Conservation (phyloP, 2,113 vertebrate genomes). For the Stigmatopora nigra region DNA sequence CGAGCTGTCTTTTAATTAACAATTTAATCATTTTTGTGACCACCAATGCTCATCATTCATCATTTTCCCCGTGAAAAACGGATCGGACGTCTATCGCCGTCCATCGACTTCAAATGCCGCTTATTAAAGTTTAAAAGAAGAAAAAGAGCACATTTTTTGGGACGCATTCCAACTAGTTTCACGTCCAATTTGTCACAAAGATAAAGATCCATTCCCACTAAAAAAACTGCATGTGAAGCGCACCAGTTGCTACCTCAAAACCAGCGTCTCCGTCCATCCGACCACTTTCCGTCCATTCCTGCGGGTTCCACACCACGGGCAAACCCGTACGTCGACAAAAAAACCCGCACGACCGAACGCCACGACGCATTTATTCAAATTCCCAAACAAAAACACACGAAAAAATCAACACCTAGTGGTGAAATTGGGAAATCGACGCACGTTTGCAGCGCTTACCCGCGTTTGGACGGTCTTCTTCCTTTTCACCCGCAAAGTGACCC, state of each 20-base stretch:
- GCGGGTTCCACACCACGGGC: slow-evolving; percentile 18
- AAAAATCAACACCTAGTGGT: slow-evolving; percentile 1
- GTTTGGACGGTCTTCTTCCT: slow-evolving; percentile 15
- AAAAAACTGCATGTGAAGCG: neutral
- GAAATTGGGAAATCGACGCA: slow-evolving; percentile 6
- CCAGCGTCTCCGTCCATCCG: slow-evolving; percentile 14
- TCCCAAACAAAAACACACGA: no score
- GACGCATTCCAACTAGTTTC: slow-evolving; percentile 50
- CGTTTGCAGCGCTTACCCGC: slow-evolving; percentile 48
- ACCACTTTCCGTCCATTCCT: slow-evolving; percentile 31
- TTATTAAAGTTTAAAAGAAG: slow-evolving; percentile 47
- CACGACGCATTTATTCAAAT: slow-evolving; percentile 10
- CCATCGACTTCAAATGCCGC: slow-evolving; percentile 7
- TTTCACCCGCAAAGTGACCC: slow-evolving; percentile 42
- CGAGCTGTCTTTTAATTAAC: no score
- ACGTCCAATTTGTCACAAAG: slow-evolving; percentile 15
- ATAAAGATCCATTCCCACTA: slow-evolving; percentile 21
- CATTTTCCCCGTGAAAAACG: no score
- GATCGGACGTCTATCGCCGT: no score
- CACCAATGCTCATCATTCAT: no score
- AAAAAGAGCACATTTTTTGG: neutral
- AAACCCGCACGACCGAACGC: slow-evolving; percentile 56
- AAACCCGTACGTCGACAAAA: slow-evolving; percentile 41
- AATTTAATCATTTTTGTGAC: no score
- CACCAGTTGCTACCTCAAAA: slow-evolving; percentile 3